Percentiles rank a stretch among this genome's conserved stretches.
Conservation (phyloP, 1,140 invertebrate species). For the Antheraea mylitta region DNA sequence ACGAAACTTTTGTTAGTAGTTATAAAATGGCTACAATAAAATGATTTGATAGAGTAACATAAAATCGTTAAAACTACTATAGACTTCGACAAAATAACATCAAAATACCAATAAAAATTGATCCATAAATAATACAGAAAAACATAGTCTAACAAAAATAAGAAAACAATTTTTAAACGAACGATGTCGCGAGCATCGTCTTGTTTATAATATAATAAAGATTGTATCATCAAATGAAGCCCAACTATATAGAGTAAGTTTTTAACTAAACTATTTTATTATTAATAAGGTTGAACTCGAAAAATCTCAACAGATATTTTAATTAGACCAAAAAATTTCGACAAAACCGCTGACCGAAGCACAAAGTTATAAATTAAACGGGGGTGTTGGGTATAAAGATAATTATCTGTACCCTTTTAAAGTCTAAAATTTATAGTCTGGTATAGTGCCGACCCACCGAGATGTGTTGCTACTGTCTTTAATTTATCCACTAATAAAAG, state of each 20-base stretch:
- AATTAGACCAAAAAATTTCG: constrained; percentile 63
- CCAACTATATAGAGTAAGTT: background rate
- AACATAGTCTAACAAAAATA: too few species aligned
- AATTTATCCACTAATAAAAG: constrained; percentile 65
- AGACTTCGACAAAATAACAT: too few species aligned
- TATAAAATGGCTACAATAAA: too few species aligned
- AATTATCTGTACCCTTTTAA: constrained; percentile 49
- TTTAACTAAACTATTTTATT: background rate
- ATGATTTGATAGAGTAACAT: too few species aligned
- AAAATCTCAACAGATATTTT: constrained; percentile 45
- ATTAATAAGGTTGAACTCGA: constrained; percentile 11
- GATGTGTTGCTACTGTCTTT: constrained; percentile 62
- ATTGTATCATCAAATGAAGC: background rate
- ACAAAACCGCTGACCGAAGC: constrained; percentile 50
- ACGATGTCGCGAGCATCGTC: too few species aligned
- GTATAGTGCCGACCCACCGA: constrained; percentile 22
- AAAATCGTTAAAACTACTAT: too few species aligned
- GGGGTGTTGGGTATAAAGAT: constrained; percentile 40
- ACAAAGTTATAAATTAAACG: constrained; percentile 56
- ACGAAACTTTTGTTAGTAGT: too few species aligned
- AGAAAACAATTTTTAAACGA: too few species aligned
- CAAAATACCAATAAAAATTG: too few species aligned
- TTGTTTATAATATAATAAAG: background rate
- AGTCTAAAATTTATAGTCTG: constrained; percentile 52
- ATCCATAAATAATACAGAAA: too few species aligned